Base-by-base conservation (phyloP, 1,140 invertebrate genomes). In the Atopsyche davidsoni region DNA sequence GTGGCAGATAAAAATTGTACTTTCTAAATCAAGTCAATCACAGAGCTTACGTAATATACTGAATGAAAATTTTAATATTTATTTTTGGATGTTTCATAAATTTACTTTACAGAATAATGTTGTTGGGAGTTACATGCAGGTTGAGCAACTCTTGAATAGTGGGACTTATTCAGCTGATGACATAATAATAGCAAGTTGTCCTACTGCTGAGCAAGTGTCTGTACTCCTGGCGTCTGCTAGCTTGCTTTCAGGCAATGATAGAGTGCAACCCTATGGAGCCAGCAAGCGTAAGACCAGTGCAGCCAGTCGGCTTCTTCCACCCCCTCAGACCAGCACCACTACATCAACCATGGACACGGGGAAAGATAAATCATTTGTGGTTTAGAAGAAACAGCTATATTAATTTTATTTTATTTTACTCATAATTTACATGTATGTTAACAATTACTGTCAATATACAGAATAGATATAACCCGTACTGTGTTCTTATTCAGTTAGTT, bases 161-260 rank as follows among this genome's bases (percentile, higher is more conserved):
- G 80, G 82, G 34, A 78, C 83, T 48, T 95, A 91, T 60, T 80
- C 77, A 3, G 71, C 79, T 21, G 92, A 96, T 62, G 89, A 96
- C 61, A 78, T 81, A 51, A 70, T 86, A 34, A 78, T 94, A 22
- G 85, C 94, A 9, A 90, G 80, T 10, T 94, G 89, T 69, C 93
- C 93, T 0, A 82, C 90, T 3, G 79, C 87, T 9, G 94, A 96
- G 65, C 92, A 96, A 73, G 80, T 96, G 9, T 87, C 87, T n/a
- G 78, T 91, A n/a, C 78, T 92, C 53, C 72, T 93, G 24, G 90
- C 87, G 17, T 89, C 87, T 10, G 78, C 82, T 1, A 82, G 79
- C 52, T 71, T 85, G 2, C 67, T 78, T 13, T 72, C 74, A 10
- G 70, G 67, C 36, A 64, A 57, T 16, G 69, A 73, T 19, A 62